Conservation (phyloP, 1,140 invertebrate species). For the Ostrea denselamellosa region DNA sequence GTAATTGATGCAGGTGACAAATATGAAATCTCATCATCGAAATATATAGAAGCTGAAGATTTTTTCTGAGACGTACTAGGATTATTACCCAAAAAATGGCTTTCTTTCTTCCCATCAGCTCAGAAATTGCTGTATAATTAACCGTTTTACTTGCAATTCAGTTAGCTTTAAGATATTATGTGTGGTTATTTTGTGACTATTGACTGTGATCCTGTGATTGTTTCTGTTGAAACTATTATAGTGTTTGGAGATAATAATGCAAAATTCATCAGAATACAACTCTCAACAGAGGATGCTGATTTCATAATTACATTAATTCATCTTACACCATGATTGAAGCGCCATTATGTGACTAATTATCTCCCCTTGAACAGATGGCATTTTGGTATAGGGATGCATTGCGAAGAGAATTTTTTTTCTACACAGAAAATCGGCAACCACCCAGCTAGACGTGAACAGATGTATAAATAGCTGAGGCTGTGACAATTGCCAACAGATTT, state of each 20-base stretch:
- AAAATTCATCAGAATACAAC: conserved; percentile 9
- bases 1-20: background rate
- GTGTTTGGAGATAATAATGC: conserved; percentile 6
- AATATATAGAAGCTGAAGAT: background rate
- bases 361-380: conserved; percentile 7
- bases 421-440: background rate
- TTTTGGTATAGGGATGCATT: background rate
- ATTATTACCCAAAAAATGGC: background rate
- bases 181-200: conserved; percentile 17
- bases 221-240: conserved; percentile 10
- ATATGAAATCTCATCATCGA: background rate
- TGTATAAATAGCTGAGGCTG: background rate
- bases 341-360: background rate
- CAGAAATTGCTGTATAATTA: background rate
- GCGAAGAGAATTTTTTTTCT: background rate
- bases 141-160: conserved; percentile 10
- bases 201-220: background rate
- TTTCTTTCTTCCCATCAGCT: background rate
- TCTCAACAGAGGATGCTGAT: background rate
- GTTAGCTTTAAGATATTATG: conserved; percentile 16
- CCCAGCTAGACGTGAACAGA: background rate
- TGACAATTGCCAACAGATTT: background rate
- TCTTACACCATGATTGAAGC: background rate
- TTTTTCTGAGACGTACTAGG: background rate
- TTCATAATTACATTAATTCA: conserved; percentile 31